Conservation (phyloP, 2,113 vertebrate genomes). For the Phodopus roborovskii region DNA sequence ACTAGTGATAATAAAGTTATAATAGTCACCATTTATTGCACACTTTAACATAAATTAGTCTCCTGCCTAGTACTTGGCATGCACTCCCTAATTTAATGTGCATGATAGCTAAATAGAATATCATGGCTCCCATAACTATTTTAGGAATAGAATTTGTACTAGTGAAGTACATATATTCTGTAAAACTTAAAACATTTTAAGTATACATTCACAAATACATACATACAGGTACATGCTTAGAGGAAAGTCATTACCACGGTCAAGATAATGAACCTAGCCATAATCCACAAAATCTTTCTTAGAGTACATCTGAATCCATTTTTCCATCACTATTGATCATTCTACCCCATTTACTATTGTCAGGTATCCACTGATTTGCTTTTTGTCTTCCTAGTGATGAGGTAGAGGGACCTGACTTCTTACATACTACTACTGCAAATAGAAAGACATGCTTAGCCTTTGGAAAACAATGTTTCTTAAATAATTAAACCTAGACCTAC, state of each 20-base stretch:
- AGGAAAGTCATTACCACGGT: background rate
- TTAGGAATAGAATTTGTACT: slow-evolving; percentile 22
- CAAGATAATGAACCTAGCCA: background rate
- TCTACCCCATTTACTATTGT: background rate
- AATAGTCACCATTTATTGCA: slow-evolving; percentile 50
- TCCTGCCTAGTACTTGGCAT: background rate
- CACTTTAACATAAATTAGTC: slow-evolving; percentile 34
- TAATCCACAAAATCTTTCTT: background rate
- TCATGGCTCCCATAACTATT: slow-evolving; percentile 17
- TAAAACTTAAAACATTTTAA: slow-evolving; percentile 21
- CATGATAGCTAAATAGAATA: slow-evolving; percentile 48
- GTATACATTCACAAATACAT: background rate
- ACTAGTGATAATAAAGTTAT: slow-evolving; percentile 54
- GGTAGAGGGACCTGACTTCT: background rate
- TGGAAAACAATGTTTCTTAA: background rate
- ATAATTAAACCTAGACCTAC: background rate
- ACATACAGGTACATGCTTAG: background rate
- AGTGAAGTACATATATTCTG: background rate
- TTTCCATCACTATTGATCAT: background rate
- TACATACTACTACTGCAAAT: background rate
- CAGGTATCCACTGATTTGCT: background rate
- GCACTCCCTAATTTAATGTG: background rate
- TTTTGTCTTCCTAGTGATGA: background rate
- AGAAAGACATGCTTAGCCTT: background rate
- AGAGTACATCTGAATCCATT: background rate